A percentile compares a stretch with the other conserved stretches of the same genome.
Evolutionary conservation across 37 sponge, comb jelly and placozoan species (phyloP).

Genomic region (Amphimedon queenslandica): DNA sequence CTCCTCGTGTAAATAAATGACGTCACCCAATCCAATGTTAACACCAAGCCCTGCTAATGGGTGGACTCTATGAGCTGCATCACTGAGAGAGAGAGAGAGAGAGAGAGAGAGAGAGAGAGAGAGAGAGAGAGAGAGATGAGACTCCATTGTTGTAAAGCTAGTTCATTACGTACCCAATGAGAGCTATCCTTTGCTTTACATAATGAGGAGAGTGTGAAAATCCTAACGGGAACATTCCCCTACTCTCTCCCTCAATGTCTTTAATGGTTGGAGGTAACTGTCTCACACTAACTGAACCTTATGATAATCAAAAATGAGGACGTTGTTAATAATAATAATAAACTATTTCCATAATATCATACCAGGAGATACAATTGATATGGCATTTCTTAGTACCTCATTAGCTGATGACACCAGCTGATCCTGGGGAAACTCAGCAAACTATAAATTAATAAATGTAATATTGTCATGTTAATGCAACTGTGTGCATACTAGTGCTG

Average conservation of each 20-base stretch:
- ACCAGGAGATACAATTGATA: background rate
- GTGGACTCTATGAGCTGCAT: conserved; percentile 78
- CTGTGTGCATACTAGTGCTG: conserved; percentile 50
- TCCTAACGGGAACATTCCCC: conserved; percentile 56
- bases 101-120: background rate
- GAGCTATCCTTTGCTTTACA: conserved; percentile 47
- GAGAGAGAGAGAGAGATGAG: background rate
- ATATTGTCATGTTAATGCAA: background rate
- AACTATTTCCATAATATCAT: background rate
- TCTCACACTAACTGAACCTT: background rate
- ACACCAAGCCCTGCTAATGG: conserved; percentile 81
- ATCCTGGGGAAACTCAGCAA: conserved; percentile 18
- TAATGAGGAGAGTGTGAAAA: conserved; percentile 49
- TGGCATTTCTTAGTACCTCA: conserved; percentile 1
- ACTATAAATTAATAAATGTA: conserved; percentile 14
- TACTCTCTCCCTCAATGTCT: conserved; percentile 8
- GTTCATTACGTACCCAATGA: conserved; percentile 63
- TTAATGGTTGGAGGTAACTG: conserved; percentile 51
- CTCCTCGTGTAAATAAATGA: conserved; percentile 15
- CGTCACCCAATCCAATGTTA: conserved; percentile 78
- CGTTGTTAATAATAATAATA: background rate
- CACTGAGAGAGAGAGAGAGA: conserved; percentile 15
- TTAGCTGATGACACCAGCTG: background rate
- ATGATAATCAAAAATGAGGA: background rate
- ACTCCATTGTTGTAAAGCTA: no score